Evolutionary conservation across 2,888 invertebrate species (phyloP).

Genomic region (Epirrhoe tristata): DNA sequence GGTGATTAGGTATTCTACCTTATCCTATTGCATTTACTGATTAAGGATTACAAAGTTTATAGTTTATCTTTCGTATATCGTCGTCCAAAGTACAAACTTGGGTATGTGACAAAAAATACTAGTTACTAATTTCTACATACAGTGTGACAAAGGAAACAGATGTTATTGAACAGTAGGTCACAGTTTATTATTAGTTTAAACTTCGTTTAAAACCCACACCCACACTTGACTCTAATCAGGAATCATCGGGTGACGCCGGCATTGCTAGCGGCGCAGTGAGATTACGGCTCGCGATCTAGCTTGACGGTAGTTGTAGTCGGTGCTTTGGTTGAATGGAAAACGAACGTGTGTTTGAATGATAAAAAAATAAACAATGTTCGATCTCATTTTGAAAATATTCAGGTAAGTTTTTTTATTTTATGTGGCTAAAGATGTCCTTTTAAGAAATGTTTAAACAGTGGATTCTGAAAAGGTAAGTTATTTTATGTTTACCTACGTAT

Average conservation of each 20-base stretch:
- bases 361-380: conserved; percentile 32
- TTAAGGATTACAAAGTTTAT: too few species aligned
- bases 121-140: background rate
- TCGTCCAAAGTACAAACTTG: background rate
- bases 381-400: conserved; percentile 38
- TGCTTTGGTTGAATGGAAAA: background rate
- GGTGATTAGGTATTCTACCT: too few species aligned
- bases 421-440: background rate
- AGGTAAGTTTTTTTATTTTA: conserved; percentile 34
- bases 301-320: conserved; percentile 30
- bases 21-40: too few species aligned
- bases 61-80: background rate
- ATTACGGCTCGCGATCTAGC: conserved; percentile 11
- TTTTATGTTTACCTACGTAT: background rate
- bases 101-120: background rate
- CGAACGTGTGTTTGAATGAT: conserved; percentile 11
- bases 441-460: background rate
- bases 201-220: background rate
- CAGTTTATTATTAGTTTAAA: conserved; percentile 28
- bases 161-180: conserved; percentile 12
- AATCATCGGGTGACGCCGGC: background rate
- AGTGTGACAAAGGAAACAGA: conserved; percentile 18
- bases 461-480: background rate
- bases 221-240: conserved; percentile 21
- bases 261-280: conserved; percentile 8